phyloP scores from a whole-genome alignment of 2,888 invertebrate species.

The Drosophila eohydei region DNA sequence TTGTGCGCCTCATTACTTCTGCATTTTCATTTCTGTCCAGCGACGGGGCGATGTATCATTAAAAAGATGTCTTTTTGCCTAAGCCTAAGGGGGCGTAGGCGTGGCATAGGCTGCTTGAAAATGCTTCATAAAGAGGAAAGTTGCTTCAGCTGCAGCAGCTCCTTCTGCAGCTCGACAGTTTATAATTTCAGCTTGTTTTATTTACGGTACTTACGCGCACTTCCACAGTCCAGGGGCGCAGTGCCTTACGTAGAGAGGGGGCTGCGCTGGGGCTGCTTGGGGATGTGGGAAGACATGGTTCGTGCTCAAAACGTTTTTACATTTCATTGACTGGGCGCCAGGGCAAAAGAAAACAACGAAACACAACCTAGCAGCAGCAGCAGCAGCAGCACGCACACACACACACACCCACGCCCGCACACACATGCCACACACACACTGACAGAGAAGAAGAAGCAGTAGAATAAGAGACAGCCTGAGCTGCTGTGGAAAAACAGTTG shows the following conservation, averaged over 20 bases:
- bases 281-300: conserved; percentile 58
- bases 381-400: conserved; percentile 7
- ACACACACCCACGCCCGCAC: conserved; percentile 17
- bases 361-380: conserved; percentile 21
- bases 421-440: conserved; percentile 44
- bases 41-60: conserved; percentile 60
- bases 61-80: conserved; percentile 58
- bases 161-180: conserved; percentile 34
- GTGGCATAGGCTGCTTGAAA: conserved; percentile 13
- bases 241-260: neutral
- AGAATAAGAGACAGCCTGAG: conserved; percentile 26
- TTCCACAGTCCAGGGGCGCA: conserved; percentile 27
- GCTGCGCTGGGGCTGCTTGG: neutral
- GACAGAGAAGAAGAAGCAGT: conserved; percentile 21
- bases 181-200: conserved; percentile 73
- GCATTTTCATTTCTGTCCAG: conserved; percentile 42
- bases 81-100: neutral
- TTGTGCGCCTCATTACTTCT: conserved; percentile 67
- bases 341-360: conserved; percentile 48
- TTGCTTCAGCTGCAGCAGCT: conserved; percentile 18
- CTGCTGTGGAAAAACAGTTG: conserved; percentile 45
- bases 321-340: conserved; percentile 71
- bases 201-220: conserved; percentile 73
- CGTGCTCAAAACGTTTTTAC: conserved; percentile 80
- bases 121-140: conserved; percentile 32